A percentile compares a stretch with the other conserved stretches of the same genome.
These are phyloP conservation scores for Callyntrura guangdongensis DNA, from an alignment of 2,888 invertebrate species.

Conservation along the genomic window DNA sequence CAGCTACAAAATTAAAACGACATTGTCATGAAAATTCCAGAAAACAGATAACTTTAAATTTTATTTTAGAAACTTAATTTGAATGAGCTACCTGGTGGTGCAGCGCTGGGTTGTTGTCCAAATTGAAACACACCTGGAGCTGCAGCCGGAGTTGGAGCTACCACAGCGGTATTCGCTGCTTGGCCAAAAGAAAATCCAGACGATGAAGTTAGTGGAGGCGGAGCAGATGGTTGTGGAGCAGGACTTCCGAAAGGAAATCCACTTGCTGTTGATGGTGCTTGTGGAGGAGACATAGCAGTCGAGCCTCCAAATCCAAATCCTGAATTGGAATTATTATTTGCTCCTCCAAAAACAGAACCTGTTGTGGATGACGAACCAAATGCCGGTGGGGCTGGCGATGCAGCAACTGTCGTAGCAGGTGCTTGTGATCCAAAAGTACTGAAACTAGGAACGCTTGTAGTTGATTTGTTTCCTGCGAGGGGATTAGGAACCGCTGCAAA, in stretches of 20 bases:
- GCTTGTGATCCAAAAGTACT: not conserved
- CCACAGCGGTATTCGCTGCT: not conserved
- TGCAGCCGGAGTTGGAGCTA: constrained; percentile 25
- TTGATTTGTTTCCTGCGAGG: not conserved
- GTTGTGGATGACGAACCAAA: not conserved
- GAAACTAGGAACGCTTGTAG: not conserved
- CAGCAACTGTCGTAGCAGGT: not conserved
- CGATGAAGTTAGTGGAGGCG: not conserved
- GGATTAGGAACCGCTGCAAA: constrained; percentile 12
- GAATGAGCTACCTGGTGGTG: constrained; percentile 24
- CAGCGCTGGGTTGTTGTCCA: constrained; percentile 63
- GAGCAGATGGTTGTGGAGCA: not conserved
- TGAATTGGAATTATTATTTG: not conserved
- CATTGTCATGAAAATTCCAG: not conserved
- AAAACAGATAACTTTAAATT: not conserved
- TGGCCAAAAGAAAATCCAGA: constrained; percentile 65
- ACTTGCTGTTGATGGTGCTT: not conserved
- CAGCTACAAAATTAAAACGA: not conserved
- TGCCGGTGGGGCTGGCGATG: not conserved
- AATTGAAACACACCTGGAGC: constrained; percentile 76
- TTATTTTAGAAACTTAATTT: constrained; percentile 1
- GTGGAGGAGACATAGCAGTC: not conserved
- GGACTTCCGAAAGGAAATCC: constrained; percentile 12
- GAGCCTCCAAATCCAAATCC: constrained; percentile 14
- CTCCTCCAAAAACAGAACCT: constrained; percentile 4